Evolutionary conservation across 2,888 invertebrate species (phyloP), one percentile per base, ranked within the genome.

Genomic region (Trypoxylon attenuatum): DNA sequence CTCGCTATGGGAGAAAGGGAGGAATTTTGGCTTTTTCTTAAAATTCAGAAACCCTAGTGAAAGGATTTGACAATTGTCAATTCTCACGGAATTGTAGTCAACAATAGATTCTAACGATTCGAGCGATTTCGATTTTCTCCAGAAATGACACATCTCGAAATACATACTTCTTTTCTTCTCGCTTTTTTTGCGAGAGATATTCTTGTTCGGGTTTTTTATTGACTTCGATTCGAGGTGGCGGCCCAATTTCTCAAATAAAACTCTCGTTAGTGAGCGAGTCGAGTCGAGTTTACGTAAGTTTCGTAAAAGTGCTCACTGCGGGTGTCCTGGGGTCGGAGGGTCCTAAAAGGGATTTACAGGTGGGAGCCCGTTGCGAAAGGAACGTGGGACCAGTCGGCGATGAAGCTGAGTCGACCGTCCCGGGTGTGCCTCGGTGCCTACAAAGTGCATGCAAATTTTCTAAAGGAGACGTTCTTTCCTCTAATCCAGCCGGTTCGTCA

Each of bases 401-500:
- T 47, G 53, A 38, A 27, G n/a, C 55, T 61, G 52, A 52, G 60
- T 68, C 33, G 13, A 33, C 10, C 33, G 10, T 57, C 42, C 50
- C n/a, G n/a, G 45, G 52, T 41, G 55, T 49, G 47, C 52, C 29
- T 56, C 39, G 25, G 5, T 5, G n/a, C 5, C 25, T n/a, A 56
- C 61, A 55, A 68, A 68, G 68, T 68, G 69, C 53, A 68, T 56
- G 68, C 69, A 68, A 68, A 68, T 68, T 68, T 68, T 68, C 68
- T 68, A 68, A 45, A 60, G 68, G 52, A 29, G 33, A 52, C 39
- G 39, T 10, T 49, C 19, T 16, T 19, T 42, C 38, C 50, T 52
- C 68, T 49, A 60, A 60, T 67, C 29, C 54, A 13, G 16, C 38
- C 22, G 33, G 66, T 51, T 55, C n/a, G n/a, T n/a, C n/a, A n/a